A percentile compares a stretch with the other conserved stretches of the same genome.
These are phyloP conservation scores for Eupeodes corollae DNA, from an alignment of 1,140 invertebrate species.

Conservation along the genomic window DNA sequence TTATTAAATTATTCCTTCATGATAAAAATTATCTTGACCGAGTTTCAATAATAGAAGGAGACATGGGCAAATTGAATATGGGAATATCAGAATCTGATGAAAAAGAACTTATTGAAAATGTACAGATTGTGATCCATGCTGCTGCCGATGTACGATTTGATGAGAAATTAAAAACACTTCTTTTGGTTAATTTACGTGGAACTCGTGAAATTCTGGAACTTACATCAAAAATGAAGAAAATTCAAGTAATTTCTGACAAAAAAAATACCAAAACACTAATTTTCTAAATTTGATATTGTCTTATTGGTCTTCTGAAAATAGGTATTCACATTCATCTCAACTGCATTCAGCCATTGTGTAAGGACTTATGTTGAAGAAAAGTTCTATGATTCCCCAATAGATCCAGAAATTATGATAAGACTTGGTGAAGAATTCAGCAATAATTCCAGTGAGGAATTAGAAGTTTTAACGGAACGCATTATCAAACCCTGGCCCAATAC, in stretches of 20 bases:
- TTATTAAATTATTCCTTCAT: background rate
- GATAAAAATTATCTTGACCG: background rate
- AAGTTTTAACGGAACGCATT: slow-evolving; percentile 52
- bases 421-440: slow-evolving; percentile 27
- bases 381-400: slow-evolving; percentile 55
- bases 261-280: no score
- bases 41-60: slow-evolving; percentile 43
- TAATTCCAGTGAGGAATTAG: slow-evolving; percentile 44
- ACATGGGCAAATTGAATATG: slow-evolving; percentile 47
- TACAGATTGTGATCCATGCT: slow-evolving; percentile 74
- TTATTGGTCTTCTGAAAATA: no score
- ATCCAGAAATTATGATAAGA: slow-evolving; percentile 51
- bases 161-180: slow-evolving; percentile 59
- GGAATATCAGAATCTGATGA: slow-evolving; percentile 53
- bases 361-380: slow-evolving; percentile 46
- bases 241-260: slow-evolving; percentile 36
- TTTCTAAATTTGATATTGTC: no score
- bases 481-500: slow-evolving; percentile 63
- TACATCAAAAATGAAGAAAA: slow-evolving; percentile 43
- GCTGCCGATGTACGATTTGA: slow-evolving; percentile 81
- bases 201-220: slow-evolving; percentile 52
- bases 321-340: slow-evolving; percentile 57
- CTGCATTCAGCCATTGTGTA: slow-evolving; percentile 55
- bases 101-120: slow-evolving; percentile 34
- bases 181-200: slow-evolving; percentile 49